phyloP scores from a whole-genome alignment of 2,113 vertebrate genomes.

The Bubo blakistoni region DNA sequence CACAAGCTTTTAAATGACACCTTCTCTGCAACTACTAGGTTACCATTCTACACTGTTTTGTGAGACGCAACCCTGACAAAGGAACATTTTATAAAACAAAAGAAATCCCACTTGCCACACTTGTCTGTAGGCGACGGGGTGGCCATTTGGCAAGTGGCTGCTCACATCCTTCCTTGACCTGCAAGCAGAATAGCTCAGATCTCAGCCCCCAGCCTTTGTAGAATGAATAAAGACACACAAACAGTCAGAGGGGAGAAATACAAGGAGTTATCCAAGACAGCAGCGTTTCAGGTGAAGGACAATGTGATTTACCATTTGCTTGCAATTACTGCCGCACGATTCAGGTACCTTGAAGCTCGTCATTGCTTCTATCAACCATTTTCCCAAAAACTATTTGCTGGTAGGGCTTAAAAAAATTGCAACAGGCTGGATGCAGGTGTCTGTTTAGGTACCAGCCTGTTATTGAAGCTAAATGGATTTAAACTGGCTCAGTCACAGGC shows the following conservation, averaged over 20 bases:
- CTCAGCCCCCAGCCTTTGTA: neutral
- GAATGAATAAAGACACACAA: neutral
- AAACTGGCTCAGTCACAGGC: neutral
- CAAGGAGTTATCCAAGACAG: neutral
- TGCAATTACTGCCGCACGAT: neutral
- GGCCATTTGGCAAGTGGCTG: neutral
- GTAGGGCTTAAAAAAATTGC: neutral
- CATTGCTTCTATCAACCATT: neutral
- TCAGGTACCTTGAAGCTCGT: rapidly evolving
- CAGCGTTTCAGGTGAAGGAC: neutral
- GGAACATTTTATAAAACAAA: neutral
- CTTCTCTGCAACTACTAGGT: neutral
- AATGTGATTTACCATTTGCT: neutral
- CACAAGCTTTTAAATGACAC: neutral
- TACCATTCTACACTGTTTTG: neutral
- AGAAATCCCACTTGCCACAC: neutral
- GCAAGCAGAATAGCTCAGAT: neutral
- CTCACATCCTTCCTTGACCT: neutral
- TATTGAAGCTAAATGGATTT: neutral
- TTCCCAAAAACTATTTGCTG: neutral
- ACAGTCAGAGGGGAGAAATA: neutral
- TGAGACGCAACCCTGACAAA: neutral
- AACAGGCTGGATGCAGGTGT: neutral
- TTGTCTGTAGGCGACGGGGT: neutral
- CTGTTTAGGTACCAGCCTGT: neutral